Conservation (phyloP, 2,888 invertebrate species). For the Apodemia hepburni region DNA sequence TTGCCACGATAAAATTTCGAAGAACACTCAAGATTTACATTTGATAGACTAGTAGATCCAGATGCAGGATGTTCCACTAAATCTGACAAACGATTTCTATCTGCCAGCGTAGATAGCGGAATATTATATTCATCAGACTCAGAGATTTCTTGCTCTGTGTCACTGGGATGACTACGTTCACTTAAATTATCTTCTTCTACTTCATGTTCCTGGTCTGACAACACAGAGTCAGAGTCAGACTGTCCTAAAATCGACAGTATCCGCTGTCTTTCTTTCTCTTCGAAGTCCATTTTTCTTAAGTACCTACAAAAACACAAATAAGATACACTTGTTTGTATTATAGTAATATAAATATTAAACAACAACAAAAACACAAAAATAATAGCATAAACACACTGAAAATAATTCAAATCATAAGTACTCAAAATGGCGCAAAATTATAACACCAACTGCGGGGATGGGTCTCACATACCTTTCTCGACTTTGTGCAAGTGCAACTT, state of each 20-base stretch:
- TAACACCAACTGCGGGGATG: too few relatives aligned
- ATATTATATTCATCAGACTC: slow-evolving; percentile 24
- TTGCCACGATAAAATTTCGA: slow-evolving; percentile 23
- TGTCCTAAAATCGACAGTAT: slow-evolving; percentile 16
- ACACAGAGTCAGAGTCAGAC: slow-evolving; percentile 25
- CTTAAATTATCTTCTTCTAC: slow-evolving; percentile 26
- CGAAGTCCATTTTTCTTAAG: slow-evolving; percentile 21
- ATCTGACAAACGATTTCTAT: slow-evolving; percentile 19
- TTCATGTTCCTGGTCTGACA: slow-evolving; percentile 22
- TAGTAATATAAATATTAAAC: slow-evolving; percentile 8
- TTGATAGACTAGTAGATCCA: slow-evolving; percentile 19
- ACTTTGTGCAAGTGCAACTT: too few relatives aligned
- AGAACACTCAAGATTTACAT: slow-evolving; percentile 24
- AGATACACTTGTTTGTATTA: slow-evolving; percentile 15
- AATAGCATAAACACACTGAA: neutral
- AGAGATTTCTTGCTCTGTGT: slow-evolving; percentile 27
- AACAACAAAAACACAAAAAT: slow-evolving; percentile 8
- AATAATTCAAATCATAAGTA: neutral
- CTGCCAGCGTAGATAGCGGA: slow-evolving; percentile 4
- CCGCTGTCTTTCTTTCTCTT: slow-evolving; percentile 13
- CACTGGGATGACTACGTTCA: slow-evolving; percentile 26
- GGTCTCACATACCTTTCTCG: too few relatives aligned
- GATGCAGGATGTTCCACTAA: neutral
- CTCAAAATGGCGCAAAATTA: neutral
- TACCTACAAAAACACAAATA: slow-evolving; percentile 26